Evolutionary conservation across 2,888 invertebrate species (phyloP).

Genomic region (Aethes cnicana): DNA sequence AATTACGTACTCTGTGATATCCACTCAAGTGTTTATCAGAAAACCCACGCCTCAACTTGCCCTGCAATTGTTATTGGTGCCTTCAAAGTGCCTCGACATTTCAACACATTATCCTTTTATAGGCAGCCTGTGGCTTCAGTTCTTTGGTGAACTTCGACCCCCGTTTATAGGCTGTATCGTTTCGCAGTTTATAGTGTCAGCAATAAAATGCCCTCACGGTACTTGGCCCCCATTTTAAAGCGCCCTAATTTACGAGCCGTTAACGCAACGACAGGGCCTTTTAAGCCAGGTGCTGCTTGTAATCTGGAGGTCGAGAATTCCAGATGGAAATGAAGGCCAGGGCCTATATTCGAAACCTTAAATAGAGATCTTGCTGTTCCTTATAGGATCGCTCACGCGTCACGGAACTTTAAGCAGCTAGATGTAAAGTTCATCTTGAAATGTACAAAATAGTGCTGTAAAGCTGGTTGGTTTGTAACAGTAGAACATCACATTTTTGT

Average conservation of each 20-base stretch:
- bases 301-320: constrained; percentile 27
- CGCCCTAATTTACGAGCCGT: constrained; percentile 58
- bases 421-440: too few species aligned
- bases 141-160: constrained; percentile 16
- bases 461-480: too few species aligned
- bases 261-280: constrained; percentile 54
- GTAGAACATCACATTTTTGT: too few species aligned
- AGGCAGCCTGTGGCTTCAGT: constrained; percentile 22
- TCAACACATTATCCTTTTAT: constrained; percentile 6
- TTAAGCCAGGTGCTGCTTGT: constrained; percentile 52
- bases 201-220: constrained; percentile 25
- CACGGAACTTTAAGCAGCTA: too few species aligned
- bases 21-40: too few species aligned
- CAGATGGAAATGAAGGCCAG: constrained; percentile 33
- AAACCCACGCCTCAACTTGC: too few species aligned
- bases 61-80: too few species aligned
- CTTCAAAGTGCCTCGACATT: neutral
- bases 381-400: too few species aligned
- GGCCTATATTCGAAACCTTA: too few species aligned
- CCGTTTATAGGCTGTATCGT: constrained; percentile 24
- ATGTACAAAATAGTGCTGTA: too few species aligned
- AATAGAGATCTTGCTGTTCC: too few species aligned
- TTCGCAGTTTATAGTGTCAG: constrained; percentile 28
- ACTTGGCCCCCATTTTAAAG: constrained; percentile 48
- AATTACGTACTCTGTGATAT: too few species aligned